Base-by-base conservation (phyloP, 2,797 vertebrate genomes). In the Pelobates cultripes region DNA sequence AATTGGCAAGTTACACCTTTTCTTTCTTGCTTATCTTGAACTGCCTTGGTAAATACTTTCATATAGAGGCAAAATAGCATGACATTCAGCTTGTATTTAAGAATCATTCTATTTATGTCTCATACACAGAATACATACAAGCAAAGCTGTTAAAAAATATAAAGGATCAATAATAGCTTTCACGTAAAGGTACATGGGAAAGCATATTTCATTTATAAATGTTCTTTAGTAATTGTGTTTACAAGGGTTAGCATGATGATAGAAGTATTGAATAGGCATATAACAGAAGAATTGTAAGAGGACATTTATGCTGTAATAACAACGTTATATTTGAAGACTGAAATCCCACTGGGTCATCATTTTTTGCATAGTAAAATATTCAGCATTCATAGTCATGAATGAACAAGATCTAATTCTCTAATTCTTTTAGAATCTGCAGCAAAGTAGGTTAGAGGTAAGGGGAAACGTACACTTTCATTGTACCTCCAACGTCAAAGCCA, bases 251-350 rank as follows among this genome's bases (percentile, higher is more conserved):
- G 40, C 15, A 69, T 40, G 81, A 69, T 83, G 76, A 83, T 67
- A 74, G 81, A 83, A 83, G 53, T 69, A 74, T 78, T 69, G 63
- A 73, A 83, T 74, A 78, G 63, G 43, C 40, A 83, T n/a, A 74
- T 43, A 73, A 55, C 42, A 68, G 40, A 78, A 78, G 75, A 82
- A 78, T 68, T 78, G 75, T 72, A 66, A 74, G 55, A 79, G 42
- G 77, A 71, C 40, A 57, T 60, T 51, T 17, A 61, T 78, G 53
- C 70, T 83, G 69, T 73, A 13, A 74, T 69, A 83, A 74, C 76
- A 78, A 73, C 67, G 74, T 40, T 44, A 53, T 82, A 51, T 73
- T 78, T 74, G 70, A 73, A 73, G 75, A 66, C 10, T 55, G 44
- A 74, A 78, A 72, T 82, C 57, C 42, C 75, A 77, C 45, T 73